Evolutionary conservation across 2,888 invertebrate genomes (phyloP).

Genomic region (Phorcus lineatus): DNA sequence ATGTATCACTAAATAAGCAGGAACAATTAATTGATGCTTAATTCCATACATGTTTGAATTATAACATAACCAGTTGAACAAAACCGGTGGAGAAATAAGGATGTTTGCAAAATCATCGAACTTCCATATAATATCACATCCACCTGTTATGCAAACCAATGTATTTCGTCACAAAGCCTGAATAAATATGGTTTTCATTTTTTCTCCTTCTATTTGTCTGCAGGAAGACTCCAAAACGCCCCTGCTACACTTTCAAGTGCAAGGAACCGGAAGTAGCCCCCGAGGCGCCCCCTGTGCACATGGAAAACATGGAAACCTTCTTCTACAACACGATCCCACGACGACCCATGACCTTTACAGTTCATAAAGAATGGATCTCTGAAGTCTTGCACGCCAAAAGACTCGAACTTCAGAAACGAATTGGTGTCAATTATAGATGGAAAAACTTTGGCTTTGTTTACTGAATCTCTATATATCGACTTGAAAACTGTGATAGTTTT

Average conservation of each 20-base stretch:
- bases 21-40: no score
- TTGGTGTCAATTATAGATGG: constrained; percentile 66
- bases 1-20: no score
- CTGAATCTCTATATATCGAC: constrained; percentile 32
- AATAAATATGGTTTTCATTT: no score
- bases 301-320: constrained; percentile 72
- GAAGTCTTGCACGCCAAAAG: constrained; percentile 72
- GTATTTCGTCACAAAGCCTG: no score
- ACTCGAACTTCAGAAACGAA: constrained; percentile 69
- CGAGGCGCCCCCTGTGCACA: constrained; percentile 67
- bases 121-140: no score
- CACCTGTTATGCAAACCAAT: no score
- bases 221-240: constrained; percentile 60
- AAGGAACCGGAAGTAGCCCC: constrained; percentile 59
- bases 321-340: constrained; percentile 74
- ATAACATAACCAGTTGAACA: no score
- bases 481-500: not conserved
- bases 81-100: no score
- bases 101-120: no score
- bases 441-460: constrained; percentile 73
- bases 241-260: constrained; percentile 64
- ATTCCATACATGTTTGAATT: no score
- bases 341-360: constrained; percentile 63
- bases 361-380: constrained; percentile 72
- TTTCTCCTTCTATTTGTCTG: not conserved